Evolutionary conservation across 2,113 vertebrate genomes (phyloP), one percentile per base, ranked within the genome.

Genomic region (Cryptomyrus ogoouensis): DNA sequence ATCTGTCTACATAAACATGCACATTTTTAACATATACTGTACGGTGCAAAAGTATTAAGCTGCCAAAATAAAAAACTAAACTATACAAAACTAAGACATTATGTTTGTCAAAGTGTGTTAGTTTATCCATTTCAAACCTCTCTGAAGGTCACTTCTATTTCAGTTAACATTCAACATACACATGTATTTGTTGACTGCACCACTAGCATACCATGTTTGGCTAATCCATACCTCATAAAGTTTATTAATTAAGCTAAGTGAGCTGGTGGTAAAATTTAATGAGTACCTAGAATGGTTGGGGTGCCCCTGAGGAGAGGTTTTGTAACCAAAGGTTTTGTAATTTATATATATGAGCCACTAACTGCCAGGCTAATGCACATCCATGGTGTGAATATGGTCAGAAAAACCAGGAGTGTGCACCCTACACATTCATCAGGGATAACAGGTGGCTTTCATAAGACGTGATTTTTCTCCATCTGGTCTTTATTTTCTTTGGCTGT

Each of bases 391-490:
- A 80, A 42, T 42, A 80, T 42, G 35, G 15, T 42, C 35, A 80
- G 35, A 15, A 80, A 42, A 80, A 7, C 15, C 24, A 42, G 35
- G 13, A 80, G 5, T 42, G 31, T 42, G 74, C 5, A 77, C 35
- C 74, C 42, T 77, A 17, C 15, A 77, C 27, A 39, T 39, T 42
- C 31, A 80, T 80, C 3, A 47, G 3, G 10, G 39, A 84, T 49
- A 83, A 74, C 58, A 88, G 42, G 56, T 39, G 52, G 88, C 86
- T 91, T 91, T 89, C 89, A 90, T 83, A 87, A 56, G 50, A 88
- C 35, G 19, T 91, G 58, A 88, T 88, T 89, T 46, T 85, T 24
- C 46, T 49, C 21, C 44, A 85, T 85, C 24, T 85, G 42, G 42
- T 46, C 39, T n/a, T n/a, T 85, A 49, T 85, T 85, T 50, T 50